Conservation (phyloP, 2,113 vertebrate species). For the Gobius niger region DNA sequence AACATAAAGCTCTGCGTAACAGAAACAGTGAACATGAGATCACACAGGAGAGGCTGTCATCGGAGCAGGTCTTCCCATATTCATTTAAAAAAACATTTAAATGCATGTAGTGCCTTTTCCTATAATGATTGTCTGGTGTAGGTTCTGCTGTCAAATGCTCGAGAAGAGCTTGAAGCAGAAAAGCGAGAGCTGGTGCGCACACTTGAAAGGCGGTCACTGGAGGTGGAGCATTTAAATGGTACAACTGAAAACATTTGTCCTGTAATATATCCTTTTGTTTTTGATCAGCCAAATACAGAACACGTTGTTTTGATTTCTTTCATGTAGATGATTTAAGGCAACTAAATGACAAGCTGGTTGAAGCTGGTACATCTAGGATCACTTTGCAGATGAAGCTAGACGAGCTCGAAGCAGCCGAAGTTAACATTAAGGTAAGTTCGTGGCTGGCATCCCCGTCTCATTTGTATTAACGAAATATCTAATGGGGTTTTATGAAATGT, state of each 20-base stretch:
- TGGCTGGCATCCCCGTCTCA: background rate
- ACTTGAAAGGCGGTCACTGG: conserved; percentile 86
- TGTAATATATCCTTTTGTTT: too few relatives aligned
- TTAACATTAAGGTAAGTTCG: conserved; percentile 86
- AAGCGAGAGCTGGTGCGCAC: conserved; percentile 91
- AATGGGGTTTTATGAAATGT: conserved; percentile 13
- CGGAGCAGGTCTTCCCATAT: conserved; percentile 73
- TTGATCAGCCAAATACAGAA: too few relatives aligned
- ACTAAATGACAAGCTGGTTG: conserved; percentile 87
- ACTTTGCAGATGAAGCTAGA: conserved; percentile 89
- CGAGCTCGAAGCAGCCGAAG: conserved; percentile 92
- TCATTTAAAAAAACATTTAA: background rate
- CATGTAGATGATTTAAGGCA: conserved; percentile 87
- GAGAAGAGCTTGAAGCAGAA: conserved; percentile 90
- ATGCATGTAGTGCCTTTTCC: background rate
- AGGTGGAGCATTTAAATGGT: conserved; percentile 92
- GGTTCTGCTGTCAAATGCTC: conserved; percentile 84
- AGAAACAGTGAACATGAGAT: conserved; percentile 85
- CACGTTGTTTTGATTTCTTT: background rate
- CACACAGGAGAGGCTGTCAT: conserved; percentile 71
- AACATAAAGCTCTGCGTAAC: conserved; percentile 79
- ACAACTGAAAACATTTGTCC: conserved; percentile 12
- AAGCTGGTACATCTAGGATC: conserved; percentile 84
- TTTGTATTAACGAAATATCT: background rate
- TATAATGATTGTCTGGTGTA: conserved; percentile 34